Evolutionary conservation across 2,113 vertebrate genomes (phyloP).

Genomic region (Hylia prasina): DNA sequence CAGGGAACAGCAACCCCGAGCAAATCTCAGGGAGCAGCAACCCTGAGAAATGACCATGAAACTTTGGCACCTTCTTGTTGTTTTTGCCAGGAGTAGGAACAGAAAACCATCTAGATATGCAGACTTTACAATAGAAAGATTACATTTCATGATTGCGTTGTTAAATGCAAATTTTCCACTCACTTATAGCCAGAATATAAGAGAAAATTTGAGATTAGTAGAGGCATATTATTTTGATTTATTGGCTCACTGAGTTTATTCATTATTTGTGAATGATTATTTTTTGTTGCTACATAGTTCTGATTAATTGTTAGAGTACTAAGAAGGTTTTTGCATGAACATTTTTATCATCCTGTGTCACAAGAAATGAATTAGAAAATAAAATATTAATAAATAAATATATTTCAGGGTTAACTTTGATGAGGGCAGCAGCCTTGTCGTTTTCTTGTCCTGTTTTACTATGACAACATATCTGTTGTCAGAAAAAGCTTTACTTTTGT

Average conservation of each 20-base stretch:
- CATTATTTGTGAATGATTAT: not conserved
- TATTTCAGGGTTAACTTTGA: not conserved
- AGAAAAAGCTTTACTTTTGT: not conserved
- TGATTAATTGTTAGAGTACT: not conserved
- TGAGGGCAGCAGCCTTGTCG: not conserved
- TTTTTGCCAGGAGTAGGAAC: not conserved
- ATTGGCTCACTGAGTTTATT: not conserved
- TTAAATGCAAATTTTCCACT: not conserved
- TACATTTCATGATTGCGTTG: not conserved
- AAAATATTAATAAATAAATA: not conserved
- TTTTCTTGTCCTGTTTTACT: not conserved
- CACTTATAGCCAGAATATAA: not conserved
- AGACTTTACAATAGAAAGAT: not conserved
- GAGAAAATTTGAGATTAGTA: not conserved
- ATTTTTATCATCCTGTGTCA: not conserved
- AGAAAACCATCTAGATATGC: not conserved
- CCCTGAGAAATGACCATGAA: no score
- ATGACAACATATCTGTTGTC: not conserved
- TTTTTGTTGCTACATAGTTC: not conserved
- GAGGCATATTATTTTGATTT: constrained; percentile 5
- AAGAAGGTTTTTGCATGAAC: not conserved
- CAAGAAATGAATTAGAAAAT: not conserved
- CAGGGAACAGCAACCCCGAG: no score
- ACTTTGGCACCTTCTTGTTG: not conserved
- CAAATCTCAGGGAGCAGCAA: no score